Conservation (phyloP, 2,113 vertebrate genomes). For the Clarias gariepinus region DNA sequence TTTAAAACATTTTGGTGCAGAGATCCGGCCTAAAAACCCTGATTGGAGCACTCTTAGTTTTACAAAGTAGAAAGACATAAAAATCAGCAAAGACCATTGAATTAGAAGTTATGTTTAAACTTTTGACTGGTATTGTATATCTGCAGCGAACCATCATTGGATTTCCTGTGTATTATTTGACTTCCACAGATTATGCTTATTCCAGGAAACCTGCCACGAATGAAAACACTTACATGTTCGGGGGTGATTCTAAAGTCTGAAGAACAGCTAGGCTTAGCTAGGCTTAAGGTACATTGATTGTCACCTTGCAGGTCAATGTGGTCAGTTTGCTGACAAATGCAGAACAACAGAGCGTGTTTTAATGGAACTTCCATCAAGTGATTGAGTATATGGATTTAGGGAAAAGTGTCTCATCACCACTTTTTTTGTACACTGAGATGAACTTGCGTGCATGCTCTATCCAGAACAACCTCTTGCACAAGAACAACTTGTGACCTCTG, state of each 20-base stretch:
- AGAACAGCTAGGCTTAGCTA: neutral
- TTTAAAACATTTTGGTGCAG: too few species aligned
- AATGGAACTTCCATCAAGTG: conserved; percentile 8
- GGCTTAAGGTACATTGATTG: conserved; percentile 18
- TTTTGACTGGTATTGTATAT: too few species aligned
- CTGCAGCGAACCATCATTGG: neutral
- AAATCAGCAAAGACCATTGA: too few species aligned
- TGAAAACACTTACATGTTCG: neutral
- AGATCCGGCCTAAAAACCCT: too few species aligned
- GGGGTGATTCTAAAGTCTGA: neutral
- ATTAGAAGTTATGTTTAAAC: too few species aligned
- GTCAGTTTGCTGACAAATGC: neutral
- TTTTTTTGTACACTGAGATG: neutral
- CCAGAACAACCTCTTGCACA: neutral
- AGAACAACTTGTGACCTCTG: conserved; percentile 45
- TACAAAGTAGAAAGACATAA: too few species aligned
- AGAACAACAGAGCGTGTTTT: conserved; percentile 1
- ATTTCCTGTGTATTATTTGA: neutral
- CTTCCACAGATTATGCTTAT: neutral
- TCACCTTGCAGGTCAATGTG: conserved; percentile 9
- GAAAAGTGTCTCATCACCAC: neutral
- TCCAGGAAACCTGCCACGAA: neutral
- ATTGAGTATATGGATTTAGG: conserved; percentile 13
- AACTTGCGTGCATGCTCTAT: neutral
- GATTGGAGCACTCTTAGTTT: too few species aligned